Percentiles rank a stretch among this genome's conserved stretches.
These are phyloP conservation scores for Anoplius nigerrimus DNA, from an alignment of 2,888 invertebrate genomes.

Conservation along the genomic window DNA sequence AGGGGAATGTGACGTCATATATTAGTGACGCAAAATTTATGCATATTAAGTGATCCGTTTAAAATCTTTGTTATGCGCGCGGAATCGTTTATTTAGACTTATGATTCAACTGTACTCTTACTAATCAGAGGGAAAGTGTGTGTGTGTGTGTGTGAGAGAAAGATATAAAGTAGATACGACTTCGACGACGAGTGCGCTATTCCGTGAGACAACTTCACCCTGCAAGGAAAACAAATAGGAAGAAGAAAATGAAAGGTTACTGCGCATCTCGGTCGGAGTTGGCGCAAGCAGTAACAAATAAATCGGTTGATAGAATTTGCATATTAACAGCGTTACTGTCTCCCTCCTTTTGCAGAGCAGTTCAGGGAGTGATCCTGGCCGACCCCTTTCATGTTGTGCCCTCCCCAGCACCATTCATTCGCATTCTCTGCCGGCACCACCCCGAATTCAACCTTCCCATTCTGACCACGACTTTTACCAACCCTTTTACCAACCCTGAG, in stretches of 20 bases:
- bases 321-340: slow-evolving; percentile 64
- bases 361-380: slow-evolving; percentile 41
- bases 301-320: slow-evolving; percentile 64
- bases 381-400: slow-evolving; percentile 64
- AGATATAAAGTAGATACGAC: too few species aligned
- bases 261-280: slow-evolving; percentile 3
- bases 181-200: too few species aligned
- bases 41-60: too few species aligned
- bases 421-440: slow-evolving; percentile 50
- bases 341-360: slow-evolving; percentile 34
- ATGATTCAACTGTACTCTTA: too few species aligned
- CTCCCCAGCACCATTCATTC: slow-evolving; percentile 58
- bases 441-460: slow-evolving; percentile 40
- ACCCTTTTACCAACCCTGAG: slow-evolving; percentile 42
- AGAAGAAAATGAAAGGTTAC: slow-evolving; percentile 1
- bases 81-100: too few species aligned
- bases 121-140: too few species aligned
- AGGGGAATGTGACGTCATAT: too few species aligned
- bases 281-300: slow-evolving; percentile 37
- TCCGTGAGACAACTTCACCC: too few species aligned
- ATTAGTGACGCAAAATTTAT: too few species aligned
- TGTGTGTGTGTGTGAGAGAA: too few species aligned
- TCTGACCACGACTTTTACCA: slow-evolving; percentile 52
- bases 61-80: too few species aligned
- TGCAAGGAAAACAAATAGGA: background rate